Conservation (phyloP, 2,113 vertebrate species). For the Chloroceryle aenea region DNA sequence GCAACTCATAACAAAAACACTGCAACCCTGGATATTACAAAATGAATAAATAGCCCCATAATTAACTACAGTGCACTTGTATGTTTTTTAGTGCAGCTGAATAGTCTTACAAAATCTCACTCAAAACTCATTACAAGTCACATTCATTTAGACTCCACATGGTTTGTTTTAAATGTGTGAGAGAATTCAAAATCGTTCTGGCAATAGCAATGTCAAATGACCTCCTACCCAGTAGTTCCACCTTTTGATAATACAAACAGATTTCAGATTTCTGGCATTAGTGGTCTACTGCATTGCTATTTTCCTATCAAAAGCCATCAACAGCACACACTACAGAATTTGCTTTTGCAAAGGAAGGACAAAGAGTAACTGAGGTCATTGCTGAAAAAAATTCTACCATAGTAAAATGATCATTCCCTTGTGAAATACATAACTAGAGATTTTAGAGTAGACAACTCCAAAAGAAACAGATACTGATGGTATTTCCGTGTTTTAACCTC, state of each 20-base stretch:
- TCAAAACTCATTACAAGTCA: background rate
- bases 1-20: background rate
- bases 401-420: background rate
- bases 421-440: conserved; percentile 2
- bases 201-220: background rate
- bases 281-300: background rate
- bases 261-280: conserved; percentile 1
- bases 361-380: background rate
- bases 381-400: background rate
- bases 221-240: background rate
- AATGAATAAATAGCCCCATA: background rate
- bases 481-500: conserved; percentile 5
- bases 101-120: background rate
- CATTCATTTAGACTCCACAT: background rate
- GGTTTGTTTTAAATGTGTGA: background rate
- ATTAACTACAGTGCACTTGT: background rate
- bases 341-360: background rate
- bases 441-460: background rate
- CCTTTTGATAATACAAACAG: background rate
- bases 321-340: background rate
- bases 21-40: background rate
- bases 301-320: conserved; percentile 24
- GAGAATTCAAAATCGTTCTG: background rate
- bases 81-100: background rate
- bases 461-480: background rate